phyloP scores from a whole-genome alignment of 2,797 vertebrate genomes.

The Petrocephalus schoutedeni region DNA sequence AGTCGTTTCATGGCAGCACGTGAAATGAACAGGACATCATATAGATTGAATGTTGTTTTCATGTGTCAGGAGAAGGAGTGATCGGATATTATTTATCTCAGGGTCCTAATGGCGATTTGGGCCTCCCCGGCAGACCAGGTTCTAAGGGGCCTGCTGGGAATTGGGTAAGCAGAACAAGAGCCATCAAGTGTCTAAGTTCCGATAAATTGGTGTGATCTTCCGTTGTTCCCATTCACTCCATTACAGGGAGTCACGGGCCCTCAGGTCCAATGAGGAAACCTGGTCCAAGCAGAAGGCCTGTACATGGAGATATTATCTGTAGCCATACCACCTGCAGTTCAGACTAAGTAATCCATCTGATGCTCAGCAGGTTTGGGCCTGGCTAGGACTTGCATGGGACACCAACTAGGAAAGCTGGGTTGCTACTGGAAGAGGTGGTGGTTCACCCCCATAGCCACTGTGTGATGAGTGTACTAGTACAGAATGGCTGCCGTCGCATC shows the following conservation, averaged over 20 bases:
- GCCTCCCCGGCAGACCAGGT: not conserved
- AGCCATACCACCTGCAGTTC: too few species aligned
- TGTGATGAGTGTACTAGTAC: too few species aligned
- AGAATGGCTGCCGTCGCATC: too few species aligned
- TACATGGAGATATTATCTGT: not conserved
- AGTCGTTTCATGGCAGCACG: not conserved
- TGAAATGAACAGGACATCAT: not conserved
- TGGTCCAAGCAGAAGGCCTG: not conserved
- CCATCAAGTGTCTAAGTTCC: not conserved
- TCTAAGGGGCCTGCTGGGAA: not conserved
- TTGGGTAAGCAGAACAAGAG: not conserved
- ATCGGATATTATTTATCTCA: not conserved
- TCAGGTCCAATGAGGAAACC: not conserved
- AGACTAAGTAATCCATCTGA: too few species aligned
- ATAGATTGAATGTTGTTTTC: not conserved
- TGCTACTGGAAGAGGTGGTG: too few species aligned
- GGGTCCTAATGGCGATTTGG: not conserved
- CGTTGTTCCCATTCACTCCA: not conserved
- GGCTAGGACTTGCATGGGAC: too few species aligned
- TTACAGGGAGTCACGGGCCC: not conserved
- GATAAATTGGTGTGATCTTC: not conserved
- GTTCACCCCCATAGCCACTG: too few species aligned
- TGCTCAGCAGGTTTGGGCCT: too few species aligned
- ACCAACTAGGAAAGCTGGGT: too few species aligned
- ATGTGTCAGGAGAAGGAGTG: not conserved